Percentiles rank a stretch among this genome's conserved stretches.
Evolutionary conservation across 2,113 vertebrate genomes (phyloP).

Genomic region (Verasper variegatus): DNA sequence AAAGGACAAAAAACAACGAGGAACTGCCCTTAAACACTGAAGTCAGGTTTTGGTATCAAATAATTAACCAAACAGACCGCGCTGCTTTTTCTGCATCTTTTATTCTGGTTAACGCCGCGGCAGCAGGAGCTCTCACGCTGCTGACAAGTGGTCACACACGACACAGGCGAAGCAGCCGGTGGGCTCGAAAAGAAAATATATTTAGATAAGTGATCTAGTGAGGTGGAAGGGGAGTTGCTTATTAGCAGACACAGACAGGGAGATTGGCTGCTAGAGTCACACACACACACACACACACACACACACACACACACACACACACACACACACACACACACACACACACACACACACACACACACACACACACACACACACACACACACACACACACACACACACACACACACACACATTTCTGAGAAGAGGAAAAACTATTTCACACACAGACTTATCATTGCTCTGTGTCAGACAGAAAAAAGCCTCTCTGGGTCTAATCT

Average conservation of each 20-base stretch:
- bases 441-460: conserved; percentile 76
- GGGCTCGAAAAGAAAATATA: conserved; percentile 38
- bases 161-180: neutral
- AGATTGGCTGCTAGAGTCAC: conserved; percentile 41
- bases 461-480: conserved; percentile 73
- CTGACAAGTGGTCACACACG: conserved; percentile 4
- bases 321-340: too few species aligned
- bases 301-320: too few species aligned
- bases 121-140: neutral
- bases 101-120: neutral
- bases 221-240: conserved; percentile 36
- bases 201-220: conserved; percentile 52
- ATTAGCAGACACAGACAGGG: conserved; percentile 64
- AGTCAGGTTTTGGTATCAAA: conserved; percentile 84
- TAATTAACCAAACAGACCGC: conserved; percentile 45
- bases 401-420: conserved; percentile 41
- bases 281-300: conserved; percentile 16
- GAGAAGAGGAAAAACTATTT: conserved; percentile 73
- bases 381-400: too few species aligned
- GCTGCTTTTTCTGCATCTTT: conserved; percentile 48
- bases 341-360: neutral
- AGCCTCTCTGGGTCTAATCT: conserved; percentile 79
- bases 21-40: conserved; percentile 82
- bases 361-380: conserved; percentile 16
- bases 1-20: conserved; percentile 49